Conservation (phyloP, 23 tunicate species). For the Trididemnum miniatum region DNA sequence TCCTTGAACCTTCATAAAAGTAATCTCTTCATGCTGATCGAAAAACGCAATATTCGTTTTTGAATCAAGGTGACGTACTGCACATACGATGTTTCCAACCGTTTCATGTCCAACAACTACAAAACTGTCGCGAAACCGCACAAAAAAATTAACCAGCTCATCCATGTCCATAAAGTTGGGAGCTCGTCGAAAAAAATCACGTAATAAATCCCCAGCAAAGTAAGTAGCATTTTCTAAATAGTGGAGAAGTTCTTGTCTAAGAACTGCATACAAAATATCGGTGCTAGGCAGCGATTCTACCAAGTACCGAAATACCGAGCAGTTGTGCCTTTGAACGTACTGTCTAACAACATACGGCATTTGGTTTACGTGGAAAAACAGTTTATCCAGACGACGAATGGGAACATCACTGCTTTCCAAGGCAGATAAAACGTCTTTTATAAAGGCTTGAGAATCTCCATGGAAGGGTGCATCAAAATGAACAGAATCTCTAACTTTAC, state of each 20-base stretch:
- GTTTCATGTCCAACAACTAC: conserved; percentile 21
- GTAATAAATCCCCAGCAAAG: not conserved
- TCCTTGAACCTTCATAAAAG: not conserved
- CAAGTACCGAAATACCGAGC: not conserved
- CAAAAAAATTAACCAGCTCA: conserved; percentile 9
- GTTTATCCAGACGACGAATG: not conserved
- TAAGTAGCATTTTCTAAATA: not conserved
- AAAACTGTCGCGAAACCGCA: not conserved
- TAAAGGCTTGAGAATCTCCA: not conserved
- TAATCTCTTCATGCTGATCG: not conserved
- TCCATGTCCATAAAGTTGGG: conserved; percentile 11
- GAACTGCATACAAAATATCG: not conserved
- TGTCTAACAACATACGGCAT: not conserved
- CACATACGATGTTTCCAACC: conserved; percentile 18
- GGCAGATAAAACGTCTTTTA: not conserved
- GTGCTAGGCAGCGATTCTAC: not conserved
- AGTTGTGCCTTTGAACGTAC: not conserved
- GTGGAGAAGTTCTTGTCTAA: not conserved
- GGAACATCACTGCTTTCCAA: not conserved
- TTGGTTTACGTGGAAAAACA: not conserved
- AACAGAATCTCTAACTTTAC: not conserved
- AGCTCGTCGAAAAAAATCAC: not conserved
- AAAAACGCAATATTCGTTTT: not conserved
- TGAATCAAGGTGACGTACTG: not conserved
- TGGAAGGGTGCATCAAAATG: not conserved